A percentile compares a stretch with the other conserved stretches of the same genome.
These are phyloP conservation scores for Porites lobata DNA, from an alignment of 92 coral and sea anemone genomes.

Conservation along the genomic window DNA sequence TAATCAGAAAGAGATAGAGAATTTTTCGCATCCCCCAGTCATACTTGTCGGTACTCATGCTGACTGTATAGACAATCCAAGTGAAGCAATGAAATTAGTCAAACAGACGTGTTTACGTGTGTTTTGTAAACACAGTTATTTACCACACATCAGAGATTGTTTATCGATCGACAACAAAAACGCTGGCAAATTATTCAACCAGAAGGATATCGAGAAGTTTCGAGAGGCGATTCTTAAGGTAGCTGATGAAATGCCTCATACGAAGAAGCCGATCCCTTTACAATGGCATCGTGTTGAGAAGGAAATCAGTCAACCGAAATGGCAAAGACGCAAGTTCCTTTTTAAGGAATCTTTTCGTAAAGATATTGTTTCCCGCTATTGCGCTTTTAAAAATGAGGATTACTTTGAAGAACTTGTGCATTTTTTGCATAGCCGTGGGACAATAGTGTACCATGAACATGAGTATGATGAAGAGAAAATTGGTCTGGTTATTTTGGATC, in stretches of 20 bases:
- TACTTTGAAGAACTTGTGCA: slow-evolving; percentile 7
- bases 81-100: background rate
- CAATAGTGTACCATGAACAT: background rate
- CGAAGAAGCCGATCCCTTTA: background rate
- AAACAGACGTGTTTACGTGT: background rate
- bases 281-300: no score
- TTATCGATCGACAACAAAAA: slow-evolving; percentile 8
- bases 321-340: background rate
- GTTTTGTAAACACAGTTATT: background rate
- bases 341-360: background rate
- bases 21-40: background rate
- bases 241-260: background rate
- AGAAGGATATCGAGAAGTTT: background rate
- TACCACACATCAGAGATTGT: background rate
- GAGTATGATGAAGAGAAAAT: background rate
- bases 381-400: background rate
- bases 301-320: background rate
- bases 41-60: slow-evolving; percentile 19
- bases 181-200: background rate
- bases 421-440: slow-evolving; percentile 8
- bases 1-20: no score
- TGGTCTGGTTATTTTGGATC: slow-evolving; percentile 12
- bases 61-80: background rate
- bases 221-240: background rate
- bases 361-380: background rate